These are phyloP conservation scores for Kryptolebias marmoratus DNA, from an alignment of 2,113 vertebrate genomes.

Conservation along the genomic window DNA sequence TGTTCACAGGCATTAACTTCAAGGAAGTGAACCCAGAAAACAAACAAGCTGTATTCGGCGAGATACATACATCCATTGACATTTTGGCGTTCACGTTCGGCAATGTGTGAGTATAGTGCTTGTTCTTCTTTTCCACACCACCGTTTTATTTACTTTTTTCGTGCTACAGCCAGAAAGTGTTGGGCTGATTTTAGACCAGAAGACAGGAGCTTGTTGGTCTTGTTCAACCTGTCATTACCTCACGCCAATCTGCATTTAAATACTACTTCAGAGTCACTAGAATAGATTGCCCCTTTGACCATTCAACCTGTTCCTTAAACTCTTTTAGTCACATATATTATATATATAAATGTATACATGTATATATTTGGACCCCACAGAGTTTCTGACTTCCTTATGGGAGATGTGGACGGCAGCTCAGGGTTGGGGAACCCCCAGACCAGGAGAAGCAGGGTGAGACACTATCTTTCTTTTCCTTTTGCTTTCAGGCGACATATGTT, in stretches of 20 bases:
- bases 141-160: constrained; percentile 24
- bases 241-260: constrained; percentile 3
- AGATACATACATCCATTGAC: constrained; percentile 93
- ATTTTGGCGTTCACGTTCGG: constrained; percentile 96
- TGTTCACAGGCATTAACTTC: constrained; percentile 88
- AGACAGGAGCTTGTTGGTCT: constrained; percentile 5
- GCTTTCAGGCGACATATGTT: constrained; percentile 4
- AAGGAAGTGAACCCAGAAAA: constrained; percentile 92
- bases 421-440: constrained; percentile 88
- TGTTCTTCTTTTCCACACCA: constrained; percentile 48
- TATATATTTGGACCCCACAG: constrained; percentile 68
- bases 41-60: constrained; percentile 85
- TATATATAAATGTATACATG: neutral
- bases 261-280: constrained; percentile 2
- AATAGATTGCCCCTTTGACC: neutral
- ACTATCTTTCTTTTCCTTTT: neutral
- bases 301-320: constrained; percentile 1
- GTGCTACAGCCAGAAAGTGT: constrained; percentile 5
- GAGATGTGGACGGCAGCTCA: constrained; percentile 94
- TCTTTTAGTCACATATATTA: neutral
- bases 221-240: neutral
- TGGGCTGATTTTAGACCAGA: constrained; percentile 7
- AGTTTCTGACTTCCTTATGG: constrained; percentile 99
- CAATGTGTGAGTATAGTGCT: constrained; percentile 90
- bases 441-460: constrained; percentile 89